phyloP scores from a whole-genome alignment of 92 coral and sea anemone species.

The Epizoanthus scotinus region DNA sequence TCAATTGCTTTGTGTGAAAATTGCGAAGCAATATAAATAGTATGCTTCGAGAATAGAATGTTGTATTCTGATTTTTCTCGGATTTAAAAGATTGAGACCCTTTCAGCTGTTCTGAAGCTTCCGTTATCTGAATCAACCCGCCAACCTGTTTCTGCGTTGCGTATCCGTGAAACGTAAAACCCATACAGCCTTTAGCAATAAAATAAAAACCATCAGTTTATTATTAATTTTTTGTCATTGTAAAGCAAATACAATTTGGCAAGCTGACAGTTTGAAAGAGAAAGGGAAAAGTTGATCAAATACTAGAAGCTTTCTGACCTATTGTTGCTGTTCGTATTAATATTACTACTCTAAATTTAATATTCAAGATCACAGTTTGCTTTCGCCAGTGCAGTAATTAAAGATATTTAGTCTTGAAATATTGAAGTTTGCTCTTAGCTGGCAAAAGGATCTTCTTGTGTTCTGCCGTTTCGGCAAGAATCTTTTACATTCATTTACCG shows the following conservation, averaged over 20 bases:
- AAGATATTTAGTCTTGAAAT: neutral
- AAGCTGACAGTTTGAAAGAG: neutral
- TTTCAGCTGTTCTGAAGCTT: conserved; percentile 14
- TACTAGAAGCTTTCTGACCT: too few species aligned
- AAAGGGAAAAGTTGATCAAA: neutral
- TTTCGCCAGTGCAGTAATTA: conserved; percentile 1
- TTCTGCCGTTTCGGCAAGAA: neutral
- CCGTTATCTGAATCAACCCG: conserved; percentile 24
- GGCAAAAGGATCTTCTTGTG: neutral
- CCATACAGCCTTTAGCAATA: neutral
- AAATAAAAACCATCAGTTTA: neutral
- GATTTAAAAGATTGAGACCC: neutral
- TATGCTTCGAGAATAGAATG: neutral
- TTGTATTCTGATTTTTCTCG: conserved; percentile 14
- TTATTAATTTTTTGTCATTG: neutral
- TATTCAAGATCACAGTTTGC: conserved; percentile 5
- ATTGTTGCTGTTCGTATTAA: neutral
- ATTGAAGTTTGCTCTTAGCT: neutral
- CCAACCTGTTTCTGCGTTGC: conserved; percentile 1
- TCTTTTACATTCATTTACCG: neutral
- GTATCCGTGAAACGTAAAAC: neutral
- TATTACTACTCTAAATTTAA: neutral
- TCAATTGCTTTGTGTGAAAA: conserved; percentile 5
- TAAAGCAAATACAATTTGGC: neutral
- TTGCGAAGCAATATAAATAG: neutral